Evolutionary conservation across 2,113 vertebrate genomes (phyloP).

Genomic region (Salminus brasiliensis): DNA sequence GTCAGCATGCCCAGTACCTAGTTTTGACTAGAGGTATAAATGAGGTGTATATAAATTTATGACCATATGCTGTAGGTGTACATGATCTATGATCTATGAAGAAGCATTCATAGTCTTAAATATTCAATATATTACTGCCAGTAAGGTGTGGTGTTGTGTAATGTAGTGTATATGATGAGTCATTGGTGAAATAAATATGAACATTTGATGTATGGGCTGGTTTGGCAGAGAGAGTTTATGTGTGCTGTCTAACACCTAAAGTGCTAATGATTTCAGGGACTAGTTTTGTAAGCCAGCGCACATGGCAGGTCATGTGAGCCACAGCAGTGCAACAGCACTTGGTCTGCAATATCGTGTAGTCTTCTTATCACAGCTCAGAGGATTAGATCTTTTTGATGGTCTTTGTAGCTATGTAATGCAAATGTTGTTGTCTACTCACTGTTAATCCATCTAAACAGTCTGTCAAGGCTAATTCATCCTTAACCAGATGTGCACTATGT

Average conservation of each 20-base stretch:
- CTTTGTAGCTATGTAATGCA: neutral
- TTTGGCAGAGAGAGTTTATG: neutral
- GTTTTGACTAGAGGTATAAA: no score
- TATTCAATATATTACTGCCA: no score
- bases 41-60: no score
- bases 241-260: slow-evolving; percentile 17
- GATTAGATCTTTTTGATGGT: neutral
- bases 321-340: neutral
- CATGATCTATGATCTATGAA: no score
- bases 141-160: no score
- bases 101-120: no score
- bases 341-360: neutral
- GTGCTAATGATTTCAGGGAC: neutral
- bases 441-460: neutral
- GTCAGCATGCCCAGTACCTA: no score
- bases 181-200: neutral
- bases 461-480: neutral
- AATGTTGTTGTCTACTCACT: neutral
- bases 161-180: neutral
- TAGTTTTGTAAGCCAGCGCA: slow-evolving; percentile 21
- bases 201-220: neutral
- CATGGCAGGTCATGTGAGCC: slow-evolving; percentile 29
- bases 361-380: neutral
- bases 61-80: no score
- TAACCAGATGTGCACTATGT: neutral